Conservation (phyloP, 2,797 vertebrate species). For the Myripristis murdjan region DNA sequence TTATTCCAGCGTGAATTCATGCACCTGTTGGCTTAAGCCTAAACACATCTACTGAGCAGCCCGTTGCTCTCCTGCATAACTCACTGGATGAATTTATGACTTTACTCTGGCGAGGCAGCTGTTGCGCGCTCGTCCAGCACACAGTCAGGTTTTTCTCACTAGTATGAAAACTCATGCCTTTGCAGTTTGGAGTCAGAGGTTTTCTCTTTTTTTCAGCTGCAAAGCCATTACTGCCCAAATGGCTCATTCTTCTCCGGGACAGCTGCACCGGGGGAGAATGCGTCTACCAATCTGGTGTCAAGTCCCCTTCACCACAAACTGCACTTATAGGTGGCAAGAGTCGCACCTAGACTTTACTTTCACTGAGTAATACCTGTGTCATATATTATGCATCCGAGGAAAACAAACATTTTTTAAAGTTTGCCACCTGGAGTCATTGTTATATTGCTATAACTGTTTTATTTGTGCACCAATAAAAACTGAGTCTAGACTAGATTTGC, state of each 20-base stretch:
- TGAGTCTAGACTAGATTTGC: not conserved
- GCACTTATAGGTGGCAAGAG: slow-evolving; percentile 67
- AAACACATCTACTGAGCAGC: not conserved
- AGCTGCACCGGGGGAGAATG: slow-evolving; percentile 62
- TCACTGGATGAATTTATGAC: not conserved
- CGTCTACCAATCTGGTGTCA: slow-evolving; percentile 61
- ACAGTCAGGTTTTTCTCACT: slow-evolving; percentile 48
- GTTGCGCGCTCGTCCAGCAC: slow-evolving; percentile 37
- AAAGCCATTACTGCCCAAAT: slow-evolving; percentile 61
- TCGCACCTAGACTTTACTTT: slow-evolving; percentile 68
- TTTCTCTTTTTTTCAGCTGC: slow-evolving; percentile 34
- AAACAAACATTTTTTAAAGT: slow-evolving; percentile 10
- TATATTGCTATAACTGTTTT: not conserved
- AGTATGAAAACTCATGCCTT: slow-evolving; percentile 46
- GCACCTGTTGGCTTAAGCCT: slow-evolving; percentile 37
- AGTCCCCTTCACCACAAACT: slow-evolving; percentile 51
- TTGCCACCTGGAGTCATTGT: not conserved
- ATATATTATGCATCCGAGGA: slow-evolving; percentile 20
- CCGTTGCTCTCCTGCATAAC: not conserved
- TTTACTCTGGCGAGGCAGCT: slow-evolving; percentile 13
- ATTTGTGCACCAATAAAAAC: not conserved
- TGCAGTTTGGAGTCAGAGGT: slow-evolving; percentile 45
- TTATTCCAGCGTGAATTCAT: not conserved
- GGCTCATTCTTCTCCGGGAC: slow-evolving; percentile 49
- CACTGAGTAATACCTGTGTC: slow-evolving; percentile 22